phyloP scores from a whole-genome alignment of 1,140 invertebrate genomes.

The Hormaphis cornu region DNA sequence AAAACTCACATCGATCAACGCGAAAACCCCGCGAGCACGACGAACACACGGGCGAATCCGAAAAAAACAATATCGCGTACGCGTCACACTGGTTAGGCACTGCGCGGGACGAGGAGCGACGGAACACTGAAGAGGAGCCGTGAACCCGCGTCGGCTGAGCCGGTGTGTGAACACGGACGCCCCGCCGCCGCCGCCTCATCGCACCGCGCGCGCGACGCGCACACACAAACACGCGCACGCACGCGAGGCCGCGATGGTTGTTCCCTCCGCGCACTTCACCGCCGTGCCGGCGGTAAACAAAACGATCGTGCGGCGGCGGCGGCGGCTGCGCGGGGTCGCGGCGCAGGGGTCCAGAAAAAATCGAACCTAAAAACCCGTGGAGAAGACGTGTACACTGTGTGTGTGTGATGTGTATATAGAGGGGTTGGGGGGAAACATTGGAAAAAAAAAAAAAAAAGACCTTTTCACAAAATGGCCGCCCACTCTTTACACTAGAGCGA shows the following conservation, averaged over 20 bases:
- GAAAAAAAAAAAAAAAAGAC: too few species aligned
- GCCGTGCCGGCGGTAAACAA: conserved; percentile 18
- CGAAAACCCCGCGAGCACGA: too few species aligned
- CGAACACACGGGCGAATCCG: too few species aligned
- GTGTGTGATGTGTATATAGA: background rate
- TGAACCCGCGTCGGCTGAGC: conserved; percentile 28
- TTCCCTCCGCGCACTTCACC: conserved; percentile 1
- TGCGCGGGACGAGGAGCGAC: background rate
- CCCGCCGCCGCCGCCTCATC: conserved; percentile 28
- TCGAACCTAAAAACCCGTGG: conserved; percentile 33
- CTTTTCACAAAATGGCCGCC: conserved; percentile 36
- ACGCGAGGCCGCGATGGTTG: conserved; percentile 17
- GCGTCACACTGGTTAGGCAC: too few species aligned
- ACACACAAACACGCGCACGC: background rate
- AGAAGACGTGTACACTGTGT: conserved; percentile 25
- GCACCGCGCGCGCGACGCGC: background rate
- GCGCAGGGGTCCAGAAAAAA: conserved; percentile 32
- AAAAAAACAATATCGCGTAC: too few species aligned
- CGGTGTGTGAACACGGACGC: conserved; percentile 29
- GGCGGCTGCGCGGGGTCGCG: background rate
- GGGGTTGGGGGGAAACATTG: conserved; percentile 30
- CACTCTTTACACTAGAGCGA: conserved; percentile 33
- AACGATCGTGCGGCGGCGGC: background rate
- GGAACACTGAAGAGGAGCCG: conserved; percentile 26
- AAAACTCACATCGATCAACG: too few species aligned